Evolutionary conservation across 2,797 vertebrate genomes (phyloP).

Genomic region (Ctenopoma kingsleyae): DNA sequence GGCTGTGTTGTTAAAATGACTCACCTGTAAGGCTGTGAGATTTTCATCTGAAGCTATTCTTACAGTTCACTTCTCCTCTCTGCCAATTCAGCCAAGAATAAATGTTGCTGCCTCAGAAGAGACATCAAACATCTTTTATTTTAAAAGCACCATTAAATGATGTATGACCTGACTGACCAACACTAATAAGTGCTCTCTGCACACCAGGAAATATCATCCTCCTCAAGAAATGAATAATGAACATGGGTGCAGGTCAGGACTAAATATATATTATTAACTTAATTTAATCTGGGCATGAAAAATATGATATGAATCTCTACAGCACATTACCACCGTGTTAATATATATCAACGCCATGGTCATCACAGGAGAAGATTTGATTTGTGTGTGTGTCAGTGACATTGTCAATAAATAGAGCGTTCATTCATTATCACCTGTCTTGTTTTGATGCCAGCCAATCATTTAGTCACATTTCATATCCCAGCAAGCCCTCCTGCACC

Average conservation of each 20-base stretch:
- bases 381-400: conserved; percentile 33
- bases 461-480: conserved; percentile 64
- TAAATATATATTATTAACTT: conserved; percentile 48
- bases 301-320: conserved; percentile 33
- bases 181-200: conserved; percentile 48
- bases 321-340: conserved; percentile 1
- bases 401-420: conserved; percentile 48
- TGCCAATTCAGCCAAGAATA: background rate
- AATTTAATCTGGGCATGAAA: conserved; percentile 22
- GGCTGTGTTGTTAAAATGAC: conserved; percentile 55
- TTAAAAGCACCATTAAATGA: conserved; percentile 67
- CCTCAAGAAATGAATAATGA: conserved; percentile 65
- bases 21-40: conserved; percentile 58
- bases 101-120: conserved; percentile 25
- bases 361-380: conserved; percentile 23
- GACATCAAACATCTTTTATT: conserved; percentile 54
- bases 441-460: conserved; percentile 54
- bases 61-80: conserved; percentile 33
- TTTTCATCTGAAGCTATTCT: conserved; percentile 36
- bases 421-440: conserved; percentile 68
- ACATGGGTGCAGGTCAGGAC: conserved; percentile 46
- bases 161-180: conserved; percentile 57
- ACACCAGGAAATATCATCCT: conserved; percentile 37
- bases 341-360: conserved; percentile 31
- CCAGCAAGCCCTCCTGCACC: conserved; percentile 38